Conservation (phyloP, 2,888 invertebrate species). For the Xestia sexstrigata region DNA sequence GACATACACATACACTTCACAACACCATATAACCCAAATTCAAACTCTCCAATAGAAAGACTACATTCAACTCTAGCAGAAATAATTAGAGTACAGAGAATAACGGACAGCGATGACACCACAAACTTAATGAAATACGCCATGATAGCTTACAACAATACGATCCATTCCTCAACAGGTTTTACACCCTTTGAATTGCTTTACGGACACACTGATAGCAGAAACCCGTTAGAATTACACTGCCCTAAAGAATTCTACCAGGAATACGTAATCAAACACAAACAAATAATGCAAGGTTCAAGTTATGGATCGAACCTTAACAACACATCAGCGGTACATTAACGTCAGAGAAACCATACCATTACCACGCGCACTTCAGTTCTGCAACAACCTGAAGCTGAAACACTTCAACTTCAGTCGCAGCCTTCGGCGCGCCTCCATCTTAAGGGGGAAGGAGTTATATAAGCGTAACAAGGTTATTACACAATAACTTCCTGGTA, state of each 20-base stretch:
- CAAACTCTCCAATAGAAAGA: no score
- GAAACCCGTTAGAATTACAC: slow-evolving; percentile 68
- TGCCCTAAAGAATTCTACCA: slow-evolving; percentile 87
- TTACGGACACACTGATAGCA: slow-evolving; percentile 66
- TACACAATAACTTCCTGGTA: slow-evolving; percentile 6
- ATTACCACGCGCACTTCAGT: not conserved
- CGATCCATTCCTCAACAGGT: slow-evolving; percentile 65
- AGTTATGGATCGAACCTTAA: slow-evolving; percentile 43
- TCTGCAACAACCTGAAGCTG: slow-evolving; percentile 16
- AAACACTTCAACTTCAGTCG: slow-evolving; percentile 1
- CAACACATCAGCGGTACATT: slow-evolving; percentile 53
- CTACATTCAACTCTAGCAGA: no score
- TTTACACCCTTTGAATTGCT: slow-evolving; percentile 68
- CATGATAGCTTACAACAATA: slow-evolving; percentile 67
- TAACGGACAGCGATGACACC: slow-evolving; percentile 61
- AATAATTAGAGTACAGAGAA: no score
- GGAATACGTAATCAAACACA: slow-evolving; percentile 93
- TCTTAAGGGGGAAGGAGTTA: slow-evolving; percentile 29
- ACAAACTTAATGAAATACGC: slow-evolving; percentile 64
- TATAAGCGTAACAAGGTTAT: not conserved
- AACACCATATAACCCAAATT: no score
- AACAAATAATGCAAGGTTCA: slow-evolving; percentile 54
- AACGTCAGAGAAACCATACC: slow-evolving; percentile 45
- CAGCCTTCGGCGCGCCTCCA: slow-evolving; percentile 20
- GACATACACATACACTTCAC: no score